These are phyloP conservation scores for Metacarcinus magister DNA, from an alignment of 2,888 invertebrate species.

Conservation along the genomic window DNA sequence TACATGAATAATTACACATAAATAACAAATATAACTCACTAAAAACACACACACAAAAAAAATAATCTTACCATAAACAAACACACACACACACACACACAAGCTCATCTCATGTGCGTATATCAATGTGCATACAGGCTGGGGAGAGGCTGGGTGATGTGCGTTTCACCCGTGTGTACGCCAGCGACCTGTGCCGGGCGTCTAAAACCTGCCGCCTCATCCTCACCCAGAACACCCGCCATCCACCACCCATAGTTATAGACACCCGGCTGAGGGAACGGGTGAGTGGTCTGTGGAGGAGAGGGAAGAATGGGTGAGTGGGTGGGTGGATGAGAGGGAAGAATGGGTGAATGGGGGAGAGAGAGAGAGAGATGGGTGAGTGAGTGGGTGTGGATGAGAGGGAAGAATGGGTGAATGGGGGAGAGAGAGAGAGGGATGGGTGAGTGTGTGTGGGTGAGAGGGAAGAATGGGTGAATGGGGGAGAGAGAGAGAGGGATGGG, in stretches of 20 bases:
- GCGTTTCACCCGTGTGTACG: conserved; percentile 71
- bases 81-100: neutral
- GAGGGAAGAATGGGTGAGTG: neutral
- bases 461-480: neutral
- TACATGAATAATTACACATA: no score
- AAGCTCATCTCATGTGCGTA: neutral
- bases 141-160: conserved; percentile 61
- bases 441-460: neutral
- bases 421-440: neutral
- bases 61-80: no score
- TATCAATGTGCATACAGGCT: conserved; percentile 61
- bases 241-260: conserved; percentile 63
- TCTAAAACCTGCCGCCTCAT: conserved; percentile 72
- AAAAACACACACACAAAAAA: no score
- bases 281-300: conserved; percentile 63
- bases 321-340: neutral
- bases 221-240: conserved; percentile 64
- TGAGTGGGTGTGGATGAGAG: neutral
- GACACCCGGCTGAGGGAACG: conserved; percentile 75
- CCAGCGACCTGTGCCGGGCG: conserved; percentile 77
- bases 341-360: neutral
- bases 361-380: neutral
- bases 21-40: no score
- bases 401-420: neutral
- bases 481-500: neutral